Conservation (phyloP, 2,113 vertebrate genomes). For the Monopterus albus region DNA sequence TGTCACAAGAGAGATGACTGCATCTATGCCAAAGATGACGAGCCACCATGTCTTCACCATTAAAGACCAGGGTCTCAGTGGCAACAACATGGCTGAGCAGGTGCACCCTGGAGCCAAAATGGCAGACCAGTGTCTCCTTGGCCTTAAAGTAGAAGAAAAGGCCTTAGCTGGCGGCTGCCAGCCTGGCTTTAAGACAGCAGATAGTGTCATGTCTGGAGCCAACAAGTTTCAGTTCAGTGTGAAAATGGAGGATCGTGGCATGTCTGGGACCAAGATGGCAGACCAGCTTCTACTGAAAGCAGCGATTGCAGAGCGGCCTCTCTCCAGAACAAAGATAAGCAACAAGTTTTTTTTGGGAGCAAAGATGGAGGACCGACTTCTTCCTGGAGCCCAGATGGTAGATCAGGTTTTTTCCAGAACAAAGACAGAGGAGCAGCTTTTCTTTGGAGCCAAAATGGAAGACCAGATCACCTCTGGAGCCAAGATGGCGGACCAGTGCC, state of each 20-base stretch:
- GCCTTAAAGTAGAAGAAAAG: constrained; percentile 40
- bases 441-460: constrained; percentile 64
- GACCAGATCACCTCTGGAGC: constrained; percentile 56
- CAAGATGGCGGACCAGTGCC: constrained; percentile 72
- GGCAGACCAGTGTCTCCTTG: constrained; percentile 19
- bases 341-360: too few relatives aligned
- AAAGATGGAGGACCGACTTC: constrained; percentile 11
- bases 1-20: neutral
- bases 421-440: constrained; percentile 54
- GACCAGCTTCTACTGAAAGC: too few relatives aligned
- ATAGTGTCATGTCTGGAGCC: neutral
- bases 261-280: constrained; percentile 22
- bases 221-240: constrained; percentile 42
- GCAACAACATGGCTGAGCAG: neutral
- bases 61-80: constrained; percentile 30
- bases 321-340: too few relatives aligned
- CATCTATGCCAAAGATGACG: neutral
- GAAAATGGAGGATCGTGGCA: constrained; percentile 25
- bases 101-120: constrained; percentile 45
- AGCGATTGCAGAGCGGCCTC: too few relatives aligned
- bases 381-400: constrained; percentile 14
- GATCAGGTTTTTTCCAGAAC: constrained; percentile 17
- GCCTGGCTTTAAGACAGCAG: neutral
- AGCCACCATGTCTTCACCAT: constrained; percentile 33
- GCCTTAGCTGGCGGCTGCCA: constrained; percentile 27